Evolutionary conservation across 2,797 vertebrate genomes (phyloP).

Genomic region (Limosa lapponica): DNA sequence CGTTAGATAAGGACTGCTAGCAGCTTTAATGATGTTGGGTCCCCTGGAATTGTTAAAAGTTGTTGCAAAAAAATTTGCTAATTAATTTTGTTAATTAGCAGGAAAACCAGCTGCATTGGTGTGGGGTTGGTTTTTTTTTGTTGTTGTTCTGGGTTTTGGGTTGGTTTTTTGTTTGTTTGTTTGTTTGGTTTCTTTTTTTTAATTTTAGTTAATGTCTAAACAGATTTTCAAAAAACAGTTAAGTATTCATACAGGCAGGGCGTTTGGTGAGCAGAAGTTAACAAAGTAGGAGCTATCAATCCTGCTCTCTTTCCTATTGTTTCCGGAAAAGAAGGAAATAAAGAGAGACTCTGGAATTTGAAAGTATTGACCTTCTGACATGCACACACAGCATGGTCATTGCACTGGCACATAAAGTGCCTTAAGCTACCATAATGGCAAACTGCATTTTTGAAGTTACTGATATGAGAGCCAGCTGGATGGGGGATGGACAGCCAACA

Average conservation of each 20-base stretch:
- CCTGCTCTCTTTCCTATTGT: conserved; percentile 59
- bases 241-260: conserved; percentile 15
- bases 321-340: conserved; percentile 71
- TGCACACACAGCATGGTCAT: conserved; percentile 60
- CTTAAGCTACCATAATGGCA: conserved; percentile 68
- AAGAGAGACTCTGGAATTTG: conserved; percentile 73
- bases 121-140: neutral
- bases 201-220: neutral
- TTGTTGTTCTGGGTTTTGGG: too few species aligned
- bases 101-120: neutral
- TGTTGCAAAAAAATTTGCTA: neutral
- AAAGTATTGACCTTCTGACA: conserved; percentile 75
- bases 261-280: conserved; percentile 70
- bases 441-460: conserved; percentile 67
- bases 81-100: conserved; percentile 27
- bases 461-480: conserved; percentile 60
- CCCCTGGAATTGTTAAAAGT: conserved; percentile 5
- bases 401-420: conserved; percentile 70
- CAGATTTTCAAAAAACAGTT: neutral
- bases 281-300: conserved; percentile 72
- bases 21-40: neutral
- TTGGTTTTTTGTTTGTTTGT: neutral
- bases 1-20: neutral
- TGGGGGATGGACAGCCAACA: conserved; percentile 57
- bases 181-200: neutral